Evolutionary conservation across 1,140 invertebrate genomes (phyloP), one percentile per base, ranked within the genome.

Genomic region (Drosophila mojavensis): DNA sequence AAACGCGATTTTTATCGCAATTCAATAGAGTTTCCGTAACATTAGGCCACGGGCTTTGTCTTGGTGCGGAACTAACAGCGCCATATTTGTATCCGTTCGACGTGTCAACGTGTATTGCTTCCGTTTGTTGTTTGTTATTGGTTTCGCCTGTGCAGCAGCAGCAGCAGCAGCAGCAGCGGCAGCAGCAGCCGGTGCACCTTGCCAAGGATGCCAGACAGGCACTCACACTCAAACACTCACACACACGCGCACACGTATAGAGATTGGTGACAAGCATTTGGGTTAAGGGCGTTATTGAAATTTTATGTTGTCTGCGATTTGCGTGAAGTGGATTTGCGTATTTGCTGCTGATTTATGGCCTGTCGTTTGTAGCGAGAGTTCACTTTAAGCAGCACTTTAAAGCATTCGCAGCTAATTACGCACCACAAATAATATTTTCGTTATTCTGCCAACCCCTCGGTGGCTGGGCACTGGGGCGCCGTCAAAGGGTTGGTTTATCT

Each of bases 1-100:
- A 86, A 86, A 86, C 83, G 83, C 83, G 83, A 86, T 86, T 86
- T 86, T 86, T 86, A 86, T 86, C 83, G 84, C 83, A 86, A 86
- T 86, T 86, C 83, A 86, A 86, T 86, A 86, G 83, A 83, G 83
- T 86, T 86, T 86, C 83, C 83, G 83, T 88, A 88, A 86, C 83
- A 86, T 88, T 86, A 86, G 79, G 79, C 83, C 59, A 55, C 54
- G 56, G 71, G 67, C 71, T 86, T 86, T 86, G 83, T 86, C 84
- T 83, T 53, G 72, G 62, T 79, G 83, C 83, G 83, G 83, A 86
- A 86, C 83, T 86, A 86, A 86, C 73, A 82, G 79, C 79, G 83
- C 83, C 83, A 86, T 79, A 86, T 86, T 86, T 86, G 83, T 88
- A 86, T 88, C 83, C 83, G 73, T 80, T 85, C 80, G 83, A 86